These are phyloP conservation scores for Pseudomyrmex gracilis DNA, from an alignment of 1,140 invertebrate species.

Conservation along the genomic window DNA sequence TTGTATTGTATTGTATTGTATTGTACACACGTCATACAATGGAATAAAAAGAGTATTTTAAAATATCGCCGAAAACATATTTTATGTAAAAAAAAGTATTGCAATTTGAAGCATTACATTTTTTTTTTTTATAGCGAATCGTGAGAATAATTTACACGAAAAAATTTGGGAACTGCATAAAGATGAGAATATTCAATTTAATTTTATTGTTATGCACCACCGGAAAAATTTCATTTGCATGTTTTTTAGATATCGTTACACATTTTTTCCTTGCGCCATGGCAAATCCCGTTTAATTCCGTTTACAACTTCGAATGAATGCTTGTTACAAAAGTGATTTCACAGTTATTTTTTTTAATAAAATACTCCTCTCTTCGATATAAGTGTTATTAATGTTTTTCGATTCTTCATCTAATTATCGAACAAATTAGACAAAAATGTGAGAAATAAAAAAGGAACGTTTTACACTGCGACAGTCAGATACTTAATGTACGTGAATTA, in stretches of 20 bases:
- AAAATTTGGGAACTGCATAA: slow-evolving; percentile 13
- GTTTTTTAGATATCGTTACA: slow-evolving; percentile 11
- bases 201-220: neutral
- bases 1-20: too few relatives aligned
- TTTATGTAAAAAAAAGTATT: slow-evolving; percentile 2
- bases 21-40: neutral
- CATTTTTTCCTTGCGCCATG: neutral
- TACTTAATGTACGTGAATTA: slow-evolving; percentile 33
- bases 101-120: neutral
- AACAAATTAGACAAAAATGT: neutral
- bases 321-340: too few relatives aligned
- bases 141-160: slow-evolving; percentile 11
- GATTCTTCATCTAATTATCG: slow-evolving; percentile 1
- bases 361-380: too few relatives aligned
- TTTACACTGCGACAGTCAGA: neutral
- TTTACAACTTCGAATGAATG: neutral
- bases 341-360: too few relatives aligned
- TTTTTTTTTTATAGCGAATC: slow-evolving; percentile 20
- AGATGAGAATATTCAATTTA: slow-evolving; percentile 5
- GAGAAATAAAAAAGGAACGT: slow-evolving; percentile 5
- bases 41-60: neutral
- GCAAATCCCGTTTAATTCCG: neutral
- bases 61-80: slow-evolving; percentile 14
- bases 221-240: slow-evolving; percentile 24
- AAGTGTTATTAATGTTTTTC: too few relatives aligned